A percentile compares a stretch with the other conserved stretches of the same genome.
These are phyloP conservation scores for Nomada flava DNA, from an alignment of 2,888 invertebrate species.

Conservation along the genomic window DNA sequence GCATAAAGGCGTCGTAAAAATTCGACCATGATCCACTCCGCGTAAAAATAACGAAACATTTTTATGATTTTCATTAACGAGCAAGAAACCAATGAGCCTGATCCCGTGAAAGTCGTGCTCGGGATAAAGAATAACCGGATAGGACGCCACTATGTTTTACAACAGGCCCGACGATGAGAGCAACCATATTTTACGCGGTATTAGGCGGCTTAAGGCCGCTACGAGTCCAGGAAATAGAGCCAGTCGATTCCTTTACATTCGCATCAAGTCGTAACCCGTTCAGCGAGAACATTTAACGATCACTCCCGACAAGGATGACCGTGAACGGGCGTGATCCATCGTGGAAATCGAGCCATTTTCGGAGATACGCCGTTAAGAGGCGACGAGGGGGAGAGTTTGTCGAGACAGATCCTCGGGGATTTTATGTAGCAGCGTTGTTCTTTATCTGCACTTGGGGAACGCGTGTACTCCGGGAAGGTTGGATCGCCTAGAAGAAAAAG, in stretches of 20 bases:
- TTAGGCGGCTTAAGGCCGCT: conserved; percentile 41
- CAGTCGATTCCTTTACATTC: conserved; percentile 47
- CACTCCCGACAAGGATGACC: conserved; percentile 19
- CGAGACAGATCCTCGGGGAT: conserved; percentile 34
- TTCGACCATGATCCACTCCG: neutral
- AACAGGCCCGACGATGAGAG: neutral
- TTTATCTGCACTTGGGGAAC: conserved; percentile 24
- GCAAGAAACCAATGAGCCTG: conserved; percentile 6
- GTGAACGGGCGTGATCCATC: conserved; percentile 30
- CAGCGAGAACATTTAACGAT: conserved; percentile 47
- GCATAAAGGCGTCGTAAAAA: conserved; percentile 1
- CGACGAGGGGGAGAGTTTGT: conserved; percentile 21
- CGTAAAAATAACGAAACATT: conserved; percentile 12
- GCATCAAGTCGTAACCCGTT: conserved; percentile 37
- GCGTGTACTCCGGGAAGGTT: neutral
- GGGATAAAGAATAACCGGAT: neutral
- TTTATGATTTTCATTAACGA: conserved; percentile 32
- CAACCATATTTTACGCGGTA: conserved; percentile 48
- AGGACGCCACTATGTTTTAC: conserved; percentile 25
- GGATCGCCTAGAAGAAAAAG: conserved; percentile 8
- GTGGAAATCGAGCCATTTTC: conserved; percentile 25
- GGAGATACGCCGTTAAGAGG: conserved; percentile 23
- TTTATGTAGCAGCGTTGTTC: conserved; percentile 19
- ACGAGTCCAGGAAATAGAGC: conserved; percentile 40
- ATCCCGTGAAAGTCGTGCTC: neutral